Evolutionary conservation across 1,140 invertebrate species (phyloP).

Genomic region (Archivesica marissinica): DNA sequence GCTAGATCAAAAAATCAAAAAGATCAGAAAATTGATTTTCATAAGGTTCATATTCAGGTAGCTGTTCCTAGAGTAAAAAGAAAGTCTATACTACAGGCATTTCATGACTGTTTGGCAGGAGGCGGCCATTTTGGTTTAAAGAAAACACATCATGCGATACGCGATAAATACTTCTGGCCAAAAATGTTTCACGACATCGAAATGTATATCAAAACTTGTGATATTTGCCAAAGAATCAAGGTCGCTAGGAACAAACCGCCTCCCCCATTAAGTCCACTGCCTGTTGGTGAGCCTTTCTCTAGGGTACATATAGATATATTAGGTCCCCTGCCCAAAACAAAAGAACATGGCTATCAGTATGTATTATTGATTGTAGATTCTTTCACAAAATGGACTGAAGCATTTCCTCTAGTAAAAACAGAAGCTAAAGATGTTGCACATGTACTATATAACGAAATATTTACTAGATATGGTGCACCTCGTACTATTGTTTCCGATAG

Average conservation of each 20-base stretch:
- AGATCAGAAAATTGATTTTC: neutral
- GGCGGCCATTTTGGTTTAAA: conserved; percentile 66
- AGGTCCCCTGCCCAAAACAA: conserved; percentile 61
- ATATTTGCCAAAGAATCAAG: conserved; percentile 67
- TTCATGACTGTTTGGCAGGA: conserved; percentile 67
- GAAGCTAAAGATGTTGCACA: conserved; percentile 53
- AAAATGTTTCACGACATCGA: conserved; percentile 63
- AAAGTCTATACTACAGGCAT: conserved; percentile 52
- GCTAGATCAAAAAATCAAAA: conserved; percentile 29
- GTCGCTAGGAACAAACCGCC: conserved; percentile 9
- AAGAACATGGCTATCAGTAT: conserved; percentile 59
- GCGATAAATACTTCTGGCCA: conserved; percentile 68
- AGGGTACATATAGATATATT: conserved; percentile 68
- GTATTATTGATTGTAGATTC: conserved; percentile 65
- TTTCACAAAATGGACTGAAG: conserved; percentile 63
- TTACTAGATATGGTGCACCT: conserved; percentile 64
- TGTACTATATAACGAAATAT: conserved; percentile 59
- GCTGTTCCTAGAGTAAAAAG: conserved; percentile 45
- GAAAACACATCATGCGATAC: conserved; percentile 52
- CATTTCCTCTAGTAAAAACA: conserved; percentile 37
- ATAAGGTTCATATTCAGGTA: conserved; percentile 49
- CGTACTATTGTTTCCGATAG: conserved; percentile 27
- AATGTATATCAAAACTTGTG: conserved; percentile 68
- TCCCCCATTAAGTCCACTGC: conserved; percentile 60
- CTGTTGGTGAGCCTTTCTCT: conserved; percentile 58